Percentiles rank a stretch among this genome's conserved stretches.
Evolutionary conservation across 2,113 vertebrate genomes (phyloP).

Genomic region (Tautogolabrus adspersus): DNA sequence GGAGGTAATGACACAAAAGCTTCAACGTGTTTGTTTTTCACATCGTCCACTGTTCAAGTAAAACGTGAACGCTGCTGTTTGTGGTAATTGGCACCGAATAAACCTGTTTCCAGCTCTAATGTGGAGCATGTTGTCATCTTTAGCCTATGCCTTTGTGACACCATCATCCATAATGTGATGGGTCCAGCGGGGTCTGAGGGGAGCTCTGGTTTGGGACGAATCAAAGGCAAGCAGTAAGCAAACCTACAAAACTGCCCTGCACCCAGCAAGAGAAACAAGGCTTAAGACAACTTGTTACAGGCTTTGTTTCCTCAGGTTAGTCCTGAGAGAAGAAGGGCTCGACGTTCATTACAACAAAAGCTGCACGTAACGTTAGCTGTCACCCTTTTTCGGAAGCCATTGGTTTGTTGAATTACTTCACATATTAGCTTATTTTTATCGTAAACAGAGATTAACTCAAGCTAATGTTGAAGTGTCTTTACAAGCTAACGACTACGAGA

Average conservation of each 20-base stretch:
- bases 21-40: neutral
- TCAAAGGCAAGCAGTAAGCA: neutral
- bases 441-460: neutral
- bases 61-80: neutral
- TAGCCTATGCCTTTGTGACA: neutral
- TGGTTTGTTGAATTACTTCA: neutral
- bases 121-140: neutral
- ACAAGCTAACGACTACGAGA: conserved; percentile 9
- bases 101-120: neutral
- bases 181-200: conserved; percentile 41
- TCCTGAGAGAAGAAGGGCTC: neutral
- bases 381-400: neutral
- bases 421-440: neutral
- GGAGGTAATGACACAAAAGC: neutral
- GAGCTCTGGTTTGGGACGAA: conserved; percentile 11
- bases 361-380: neutral
- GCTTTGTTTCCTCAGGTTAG: conserved; percentile 20
- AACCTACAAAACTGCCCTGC: neutral
- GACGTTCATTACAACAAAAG: neutral
- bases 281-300: neutral
- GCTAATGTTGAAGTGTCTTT: conserved; percentile 3
- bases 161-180: neutral
- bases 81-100: neutral
- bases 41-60: neutral
- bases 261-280: neutral